These are phyloP conservation scores for Oopsacas minuta DNA, from an alignment of 37 sponge, comb jelly and placozoan genomes.

Conservation along the genomic window DNA sequence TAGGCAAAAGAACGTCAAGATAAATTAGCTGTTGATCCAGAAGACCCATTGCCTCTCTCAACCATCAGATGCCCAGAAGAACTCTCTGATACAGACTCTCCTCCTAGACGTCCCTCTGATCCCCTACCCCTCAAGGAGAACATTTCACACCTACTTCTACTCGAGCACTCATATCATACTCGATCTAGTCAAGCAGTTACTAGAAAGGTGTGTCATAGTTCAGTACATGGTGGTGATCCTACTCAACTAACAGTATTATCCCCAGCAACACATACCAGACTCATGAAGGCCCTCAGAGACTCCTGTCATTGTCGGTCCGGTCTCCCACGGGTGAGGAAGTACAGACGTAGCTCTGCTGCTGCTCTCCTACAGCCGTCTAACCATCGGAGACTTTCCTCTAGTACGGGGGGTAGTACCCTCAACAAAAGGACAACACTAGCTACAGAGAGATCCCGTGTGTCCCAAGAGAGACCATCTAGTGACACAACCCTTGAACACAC, in stretches of 20 bases:
- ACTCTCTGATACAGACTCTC: background rate
- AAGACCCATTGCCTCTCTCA: background rate
- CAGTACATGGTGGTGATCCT: background rate
- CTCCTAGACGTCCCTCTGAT: background rate
- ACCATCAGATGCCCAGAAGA: background rate
- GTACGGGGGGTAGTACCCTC: background rate
- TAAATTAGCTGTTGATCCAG: background rate
- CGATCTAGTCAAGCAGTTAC: background rate
- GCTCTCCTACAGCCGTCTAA: slow-evolving; percentile 12
- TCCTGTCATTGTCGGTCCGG: background rate
- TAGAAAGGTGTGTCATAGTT: background rate
- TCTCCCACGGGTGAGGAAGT: background rate
- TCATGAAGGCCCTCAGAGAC: background rate
- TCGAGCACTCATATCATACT: background rate
- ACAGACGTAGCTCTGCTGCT: background rate
- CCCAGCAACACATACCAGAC: background rate
- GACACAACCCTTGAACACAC: background rate
- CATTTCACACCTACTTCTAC: background rate
- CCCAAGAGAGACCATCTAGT: background rate
- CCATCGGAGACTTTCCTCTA: background rate
- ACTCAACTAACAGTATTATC: background rate
- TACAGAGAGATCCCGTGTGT: background rate
- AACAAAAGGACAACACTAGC: background rate
- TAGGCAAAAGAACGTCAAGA: background rate
- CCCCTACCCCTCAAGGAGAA: background rate